Evolutionary conservation across 2,888 invertebrate species (phyloP).

Genomic region (Schrankia costaestrigalis): DNA sequence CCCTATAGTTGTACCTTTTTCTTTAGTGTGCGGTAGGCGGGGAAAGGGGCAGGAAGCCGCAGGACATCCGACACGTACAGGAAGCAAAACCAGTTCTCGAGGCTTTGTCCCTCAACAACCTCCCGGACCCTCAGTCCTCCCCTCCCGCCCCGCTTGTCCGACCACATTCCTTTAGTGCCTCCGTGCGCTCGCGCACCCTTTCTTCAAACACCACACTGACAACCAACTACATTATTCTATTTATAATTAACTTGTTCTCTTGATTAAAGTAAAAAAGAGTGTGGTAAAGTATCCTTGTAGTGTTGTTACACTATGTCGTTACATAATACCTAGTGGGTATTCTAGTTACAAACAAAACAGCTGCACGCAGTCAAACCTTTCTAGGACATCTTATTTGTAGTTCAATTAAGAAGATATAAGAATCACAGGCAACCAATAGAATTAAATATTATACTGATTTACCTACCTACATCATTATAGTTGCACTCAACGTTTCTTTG

Average conservation of each 20-base stretch:
- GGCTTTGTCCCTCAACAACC: conserved; percentile 73
- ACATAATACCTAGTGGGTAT: no score
- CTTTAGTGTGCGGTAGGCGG: conserved; percentile 49
- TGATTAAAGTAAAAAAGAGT: no score
- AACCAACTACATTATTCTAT: conserved; percentile 24
- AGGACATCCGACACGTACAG: conserved; percentile 82
- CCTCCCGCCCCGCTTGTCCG: conserved; percentile 46
- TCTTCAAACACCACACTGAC: conserved; percentile 40
- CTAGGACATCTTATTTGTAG: no score
- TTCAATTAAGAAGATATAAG: no score
- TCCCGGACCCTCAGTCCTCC: conserved; percentile 47
- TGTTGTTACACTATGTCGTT: no score
- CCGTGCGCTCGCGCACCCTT: conserved; percentile 63
- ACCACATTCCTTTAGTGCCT: conserved; percentile 74
- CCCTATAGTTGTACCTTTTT: conserved; percentile 52
- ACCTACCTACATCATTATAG: no score
- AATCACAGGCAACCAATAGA: no score
- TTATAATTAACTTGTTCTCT: conserved; percentile 7
- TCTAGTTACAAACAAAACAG: no score
- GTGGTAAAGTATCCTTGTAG: no score
- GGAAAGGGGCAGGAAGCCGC: conserved; percentile 77
- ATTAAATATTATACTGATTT: no score
- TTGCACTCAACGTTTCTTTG: no score
- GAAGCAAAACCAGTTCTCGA: conserved; percentile 78
- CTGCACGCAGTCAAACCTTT: no score